phyloP scores from a whole-genome alignment of 2,888 invertebrate species.

The Orchesellides sinensis region DNA sequence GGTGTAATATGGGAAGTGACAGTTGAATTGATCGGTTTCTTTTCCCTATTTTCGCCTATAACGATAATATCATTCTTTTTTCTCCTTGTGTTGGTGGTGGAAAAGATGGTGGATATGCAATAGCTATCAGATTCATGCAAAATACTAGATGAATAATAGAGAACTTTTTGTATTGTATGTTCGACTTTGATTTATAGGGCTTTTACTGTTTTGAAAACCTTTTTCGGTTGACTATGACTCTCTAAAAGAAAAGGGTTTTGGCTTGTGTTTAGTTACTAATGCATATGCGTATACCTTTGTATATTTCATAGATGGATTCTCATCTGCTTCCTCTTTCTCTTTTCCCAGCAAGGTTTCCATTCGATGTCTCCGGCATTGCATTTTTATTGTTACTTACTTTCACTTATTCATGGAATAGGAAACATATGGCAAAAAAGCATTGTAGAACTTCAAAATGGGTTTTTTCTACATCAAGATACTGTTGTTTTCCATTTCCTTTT shows the following conservation, averaged over 20 bases:
- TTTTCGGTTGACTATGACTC: conserved; percentile 21
- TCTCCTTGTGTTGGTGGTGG: not conserved
- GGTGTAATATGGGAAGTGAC: conserved; percentile 44
- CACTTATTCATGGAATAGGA: conserved; percentile 32
- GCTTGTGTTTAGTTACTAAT: not conserved
- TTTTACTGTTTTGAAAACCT: conserved; percentile 67
- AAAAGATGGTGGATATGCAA: not conserved
- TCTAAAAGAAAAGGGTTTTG: conserved; percentile 23
- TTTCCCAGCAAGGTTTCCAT: not conserved
- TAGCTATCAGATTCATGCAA: conserved; percentile 54
- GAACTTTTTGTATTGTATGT: conserved; percentile 59
- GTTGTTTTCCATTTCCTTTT: conserved; percentile 5
- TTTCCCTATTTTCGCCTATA: conserved; percentile 20
- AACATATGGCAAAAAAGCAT: conserved; percentile 14
- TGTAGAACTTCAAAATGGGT: not conserved
- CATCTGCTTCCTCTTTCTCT: conserved; percentile 28
- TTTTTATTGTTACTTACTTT: conserved; percentile 49
- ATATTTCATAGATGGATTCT: conserved; percentile 42
- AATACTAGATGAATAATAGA: conserved; percentile 49
- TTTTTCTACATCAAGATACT: not conserved
- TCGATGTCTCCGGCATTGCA: conserved; percentile 19
- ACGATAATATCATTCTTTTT: conserved; percentile 4
- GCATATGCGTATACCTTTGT: not conserved
- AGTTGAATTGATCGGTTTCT: conserved; percentile 53
- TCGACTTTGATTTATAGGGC: conserved; percentile 71